A percentile compares a stretch with the other conserved stretches of the same genome.
phyloP scores from a whole-genome alignment of 2,888 invertebrate species.

The Campoplex nolae region DNA sequence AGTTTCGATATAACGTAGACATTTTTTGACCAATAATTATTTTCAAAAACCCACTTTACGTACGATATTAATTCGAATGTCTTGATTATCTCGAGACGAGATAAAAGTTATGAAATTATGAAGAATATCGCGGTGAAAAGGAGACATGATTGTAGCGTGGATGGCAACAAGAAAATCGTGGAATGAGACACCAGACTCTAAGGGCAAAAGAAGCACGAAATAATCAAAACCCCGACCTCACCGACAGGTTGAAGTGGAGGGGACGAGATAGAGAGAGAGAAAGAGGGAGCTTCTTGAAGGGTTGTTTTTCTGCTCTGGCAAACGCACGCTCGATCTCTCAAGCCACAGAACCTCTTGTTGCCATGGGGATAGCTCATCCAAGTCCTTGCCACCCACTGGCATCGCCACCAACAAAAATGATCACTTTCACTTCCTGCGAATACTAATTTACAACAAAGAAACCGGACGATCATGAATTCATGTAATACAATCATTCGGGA shows the following conservation, averaged over 20 bases:
- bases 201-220: constrained; percentile 41
- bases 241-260: constrained; percentile 43
- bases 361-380: constrained; percentile 77
- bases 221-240: constrained; percentile 45
- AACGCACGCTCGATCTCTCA: constrained; percentile 56
- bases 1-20: neutral
- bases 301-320: constrained; percentile 52
- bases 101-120: constrained; percentile 12
- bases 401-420: neutral
- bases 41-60: neutral
- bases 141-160: constrained; percentile 14
- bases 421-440: constrained; percentile 24
- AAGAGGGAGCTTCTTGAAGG: constrained; percentile 58
- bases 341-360: constrained; percentile 77
- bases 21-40: neutral
- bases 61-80: neutral
- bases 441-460: neutral
- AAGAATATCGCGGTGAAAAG: constrained; percentile 4
- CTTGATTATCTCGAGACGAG: neutral
- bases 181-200: constrained; percentile 31
- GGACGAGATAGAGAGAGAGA: neutral
- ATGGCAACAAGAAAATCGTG: constrained; percentile 48
- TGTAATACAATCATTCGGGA: neutral
- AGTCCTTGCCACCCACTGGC: neutral
- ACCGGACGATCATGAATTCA: neutral